phyloP scores from a whole-genome alignment of 2,113 vertebrate genomes.

The Cephalopholis sonnerati region DNA sequence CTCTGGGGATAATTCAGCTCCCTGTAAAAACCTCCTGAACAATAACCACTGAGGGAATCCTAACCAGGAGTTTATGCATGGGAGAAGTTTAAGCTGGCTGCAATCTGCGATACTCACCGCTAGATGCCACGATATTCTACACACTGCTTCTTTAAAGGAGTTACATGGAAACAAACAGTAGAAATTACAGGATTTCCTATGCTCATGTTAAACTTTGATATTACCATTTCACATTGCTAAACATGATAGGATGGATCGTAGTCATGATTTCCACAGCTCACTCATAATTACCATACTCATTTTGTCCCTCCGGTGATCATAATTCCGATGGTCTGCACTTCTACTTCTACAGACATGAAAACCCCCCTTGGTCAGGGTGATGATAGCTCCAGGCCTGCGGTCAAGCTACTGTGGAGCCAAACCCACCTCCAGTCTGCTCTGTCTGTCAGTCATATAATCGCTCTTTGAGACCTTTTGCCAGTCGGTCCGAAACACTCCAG shows the following conservation, averaged over 20 bases:
- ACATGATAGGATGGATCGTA: slow-evolving; percentile 3
- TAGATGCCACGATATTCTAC: no score
- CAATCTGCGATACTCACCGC: no score
- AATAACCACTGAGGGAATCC: no score
- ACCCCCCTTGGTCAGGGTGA: slow-evolving; percentile 48
- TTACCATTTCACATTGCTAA: background rate
- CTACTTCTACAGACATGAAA: slow-evolving; percentile 33
- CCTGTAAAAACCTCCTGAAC: no score
- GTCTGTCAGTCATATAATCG: slow-evolving; percentile 62
- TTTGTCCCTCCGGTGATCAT: slow-evolving; percentile 22
- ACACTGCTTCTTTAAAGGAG: background rate
- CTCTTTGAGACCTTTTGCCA: slow-evolving; percentile 38
- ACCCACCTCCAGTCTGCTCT: slow-evolving; percentile 36
- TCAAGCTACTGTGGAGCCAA: slow-evolving; percentile 61
- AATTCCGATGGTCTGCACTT: slow-evolving; percentile 53
- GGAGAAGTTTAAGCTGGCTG: no score
- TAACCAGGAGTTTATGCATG: no score
- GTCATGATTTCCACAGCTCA: slow-evolving; percentile 33
- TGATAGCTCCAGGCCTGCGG: slow-evolving; percentile 66
- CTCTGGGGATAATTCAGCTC: no score
- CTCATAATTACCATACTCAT: slow-evolving; percentile 9
- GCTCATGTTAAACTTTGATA: background rate
- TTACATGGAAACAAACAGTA: slow-evolving; percentile 2
- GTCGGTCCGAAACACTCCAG: slow-evolving; percentile 14
- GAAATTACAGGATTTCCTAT: background rate